phyloP scores from a whole-genome alignment of 2,888 invertebrate genomes.

The Reticulitermes lucifugus region DNA sequence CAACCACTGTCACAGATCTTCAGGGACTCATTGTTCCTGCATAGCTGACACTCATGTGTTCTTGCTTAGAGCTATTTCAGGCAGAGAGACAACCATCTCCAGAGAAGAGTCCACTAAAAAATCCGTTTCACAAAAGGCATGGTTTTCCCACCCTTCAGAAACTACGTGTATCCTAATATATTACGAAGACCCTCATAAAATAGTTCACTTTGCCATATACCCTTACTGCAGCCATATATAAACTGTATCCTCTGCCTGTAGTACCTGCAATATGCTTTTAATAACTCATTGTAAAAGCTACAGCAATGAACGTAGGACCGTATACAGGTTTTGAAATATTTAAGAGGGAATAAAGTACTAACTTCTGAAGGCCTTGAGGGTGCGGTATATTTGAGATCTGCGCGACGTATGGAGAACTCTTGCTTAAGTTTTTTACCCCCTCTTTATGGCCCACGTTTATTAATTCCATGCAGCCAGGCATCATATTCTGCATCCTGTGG shows the following conservation, averaged over 20 bases:
- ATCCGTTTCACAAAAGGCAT: not conserved
- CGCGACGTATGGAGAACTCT: not conserved
- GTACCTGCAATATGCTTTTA: constrained; percentile 40
- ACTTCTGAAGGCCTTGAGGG: constrained; percentile 32
- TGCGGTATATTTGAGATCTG: constrained; percentile 30
- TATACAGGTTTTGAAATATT: constrained; percentile 15
- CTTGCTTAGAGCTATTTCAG: no score
- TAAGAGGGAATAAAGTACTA: constrained; percentile 28
- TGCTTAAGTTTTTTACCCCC: not conserved
- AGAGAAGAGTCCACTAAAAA: not conserved
- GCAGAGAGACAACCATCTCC: not conserved
- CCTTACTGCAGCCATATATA: not conserved
- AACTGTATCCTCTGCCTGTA: not conserved
- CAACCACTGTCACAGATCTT: no score
- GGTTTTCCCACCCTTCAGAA: not conserved
- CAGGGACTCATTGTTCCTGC: no score
- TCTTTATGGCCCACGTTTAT: constrained; percentile 44
- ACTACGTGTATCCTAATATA: not conserved
- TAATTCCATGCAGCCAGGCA: constrained; percentile 46
- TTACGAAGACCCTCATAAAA: constrained; percentile 27
- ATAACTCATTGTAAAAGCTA: constrained; percentile 35
- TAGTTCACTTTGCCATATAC: constrained; percentile 29
- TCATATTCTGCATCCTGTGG: constrained; percentile 46
- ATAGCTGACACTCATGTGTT: no score
- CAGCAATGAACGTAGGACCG: not conserved